phyloP scores from a whole-genome alignment of 1,140 invertebrate genomes.

The Ostrea denselamellosa region DNA sequence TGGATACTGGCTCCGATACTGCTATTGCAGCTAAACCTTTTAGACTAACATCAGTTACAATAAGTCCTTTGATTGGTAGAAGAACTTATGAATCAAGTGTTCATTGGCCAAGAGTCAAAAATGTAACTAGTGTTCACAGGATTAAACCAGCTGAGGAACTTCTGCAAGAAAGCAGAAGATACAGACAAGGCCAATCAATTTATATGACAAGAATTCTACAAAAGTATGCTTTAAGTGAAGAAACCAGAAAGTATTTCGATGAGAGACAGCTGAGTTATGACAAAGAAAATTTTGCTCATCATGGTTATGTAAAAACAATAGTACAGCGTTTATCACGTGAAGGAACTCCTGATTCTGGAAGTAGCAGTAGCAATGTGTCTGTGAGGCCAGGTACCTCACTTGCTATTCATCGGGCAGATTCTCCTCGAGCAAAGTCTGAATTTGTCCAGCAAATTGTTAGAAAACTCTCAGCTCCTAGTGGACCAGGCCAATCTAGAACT shows the following conservation, averaged over 20 bases:
- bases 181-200: constrained; percentile 71
- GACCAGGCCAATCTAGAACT: constrained; percentile 54
- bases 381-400: constrained; percentile 50
- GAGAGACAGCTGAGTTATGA: constrained; percentile 58
- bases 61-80: constrained; percentile 46
- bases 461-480: constrained; percentile 67
- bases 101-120: constrained; percentile 52
- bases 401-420: constrained; percentile 61
- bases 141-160: constrained; percentile 75
- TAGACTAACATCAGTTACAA: constrained; percentile 35
- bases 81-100: constrained; percentile 42
- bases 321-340: constrained; percentile 72
- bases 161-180: constrained; percentile 72
- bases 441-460: constrained; percentile 70
- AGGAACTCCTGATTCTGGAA: constrained; percentile 64
- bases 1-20: constrained; percentile 22
- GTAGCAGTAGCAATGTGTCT: constrained; percentile 57
- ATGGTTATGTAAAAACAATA: constrained; percentile 70
- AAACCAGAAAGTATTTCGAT: constrained; percentile 50
- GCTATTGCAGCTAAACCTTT: constrained; percentile 5
- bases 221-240: constrained; percentile 64
- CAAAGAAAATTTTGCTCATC: constrained; percentile 71
- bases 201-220: constrained; percentile 70
- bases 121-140: constrained; percentile 52
- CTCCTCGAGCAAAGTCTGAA: constrained; percentile 67